Evolutionary conservation across 2,113 vertebrate species (phyloP), one percentile per base, ranked within the genome.

Genomic region (Osmerus mordax): DNA sequence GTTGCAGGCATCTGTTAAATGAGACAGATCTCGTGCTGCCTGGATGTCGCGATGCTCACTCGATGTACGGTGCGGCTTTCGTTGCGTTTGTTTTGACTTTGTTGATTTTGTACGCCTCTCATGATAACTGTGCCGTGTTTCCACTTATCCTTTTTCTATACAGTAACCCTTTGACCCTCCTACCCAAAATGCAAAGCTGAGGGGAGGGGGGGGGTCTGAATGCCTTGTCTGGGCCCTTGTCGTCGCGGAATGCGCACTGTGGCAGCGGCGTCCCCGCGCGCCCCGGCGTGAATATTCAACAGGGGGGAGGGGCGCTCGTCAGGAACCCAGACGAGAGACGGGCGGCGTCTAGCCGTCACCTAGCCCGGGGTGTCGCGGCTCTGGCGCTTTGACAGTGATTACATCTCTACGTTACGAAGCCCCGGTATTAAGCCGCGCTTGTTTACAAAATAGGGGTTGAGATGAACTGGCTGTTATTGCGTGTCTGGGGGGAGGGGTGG

Each of bases 301-400:
- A 32, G 29, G 29, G 29, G 29, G 29, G 29, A 32, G 65, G 51
- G 69, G 29, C 13, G 16, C 69, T 64, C 16, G 65, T 65, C 51
- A 47, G 59, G 64, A 60, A n/a, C n/a, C 72, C 69, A 69, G 59
- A 79, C 65, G 70, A 64, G 68, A 23, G 53, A 59, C 65, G 59
- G 16, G 23, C 47, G 52, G 58, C 21, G 21, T 23, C 21, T 23
- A 23, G 21, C 21, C 28, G 60, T 58, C 51, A 59, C 25, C 63
- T 19, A 53, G 51, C 73, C 21, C 53, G 21, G 61, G 64, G 29
- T 54, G 73, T 11, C 66, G 36, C 75, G 13, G 32, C 36, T 62
- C 23, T 66, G 67, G 67, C 61, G 52, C 63, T 59, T 55, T 70
- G 74, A 69, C 78, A 72, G 75, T 65, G 79, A 78, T 74, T 71